Percentiles rank a stretch among this genome's conserved stretches.
phyloP scores from a whole-genome alignment of 2,113 vertebrate species.

The human region GRCh38 chr4:12456501-12457000 shows the following conservation, averaged over 20 bases:
- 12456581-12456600: not conserved
- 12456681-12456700: not conserved
- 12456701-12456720: not conserved
- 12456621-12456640: not conserved
- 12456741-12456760: not conserved
- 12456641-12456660: not conserved
- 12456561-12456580: not conserved
- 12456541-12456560: not conserved
- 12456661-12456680: not conserved
- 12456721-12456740: not conserved
- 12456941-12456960: not conserved
- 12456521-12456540: not conserved
- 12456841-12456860: accelerated
- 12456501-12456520: too few relatives aligned
- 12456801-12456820: not conserved
- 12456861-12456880: accelerated
- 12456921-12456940: accelerated
- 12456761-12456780: not conserved
- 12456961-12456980: too few relatives aligned
- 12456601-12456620: not conserved
- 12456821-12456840: not conserved
- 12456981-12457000: not conserved
- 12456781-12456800: not conserved
- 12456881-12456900: not conserved
- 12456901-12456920: not conserved